Base-by-base conservation (phyloP, 2,797 vertebrate species). In the Spinibarbus caldwelli region DNA sequence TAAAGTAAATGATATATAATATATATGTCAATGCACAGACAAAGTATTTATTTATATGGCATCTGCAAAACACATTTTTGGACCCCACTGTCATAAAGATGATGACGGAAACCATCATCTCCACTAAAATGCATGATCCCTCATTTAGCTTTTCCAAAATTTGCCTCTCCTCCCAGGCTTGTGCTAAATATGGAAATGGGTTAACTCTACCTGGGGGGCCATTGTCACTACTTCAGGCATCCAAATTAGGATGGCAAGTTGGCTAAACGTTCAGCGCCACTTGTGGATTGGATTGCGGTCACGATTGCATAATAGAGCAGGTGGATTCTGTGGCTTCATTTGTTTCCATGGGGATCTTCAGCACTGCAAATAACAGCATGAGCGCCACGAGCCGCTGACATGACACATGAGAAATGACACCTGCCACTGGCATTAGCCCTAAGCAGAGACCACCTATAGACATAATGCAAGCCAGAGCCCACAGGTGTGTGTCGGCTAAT, bases 181-280 rank as follows among this genome's bases (percentile, higher is more conserved):
- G 43, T 66, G 68, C 78, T 78, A 73, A 78, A 67, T 86, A 83
- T 67, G 71, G 82, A 88, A 86, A 59, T 57, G 62, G 82, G 84
- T 80, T 85, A 80, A 80, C 66, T 70, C 82, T 86, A 71, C 67
- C 88, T 83, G 78, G 31, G 62, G 83, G 80, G 86, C 15, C 57
- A 57, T 78, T 85, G 78, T 84, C 68, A 68, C 12, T 45, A 82
- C 88, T 80, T 78, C 73, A 49, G 85, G 85, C 73, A 23, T 66
- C 34, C 21, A 67, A 75, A 77, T 77, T 49, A 83, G 59, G 31
- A 26, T 9, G 19, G 59, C 19, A 66, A 80, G 70, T 86, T 76
- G 67, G 86, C 75, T 71, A 66, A 83, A 64, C 19, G 45, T 83
- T 86, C 86, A 76, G 71, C 52, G 21, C 67, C 59, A 76, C 57